Evolutionary conservation across 1,140 invertebrate species (phyloP), one percentile per base, ranked within the genome.

Genomic region (Zaprionus ornatus): DNA sequence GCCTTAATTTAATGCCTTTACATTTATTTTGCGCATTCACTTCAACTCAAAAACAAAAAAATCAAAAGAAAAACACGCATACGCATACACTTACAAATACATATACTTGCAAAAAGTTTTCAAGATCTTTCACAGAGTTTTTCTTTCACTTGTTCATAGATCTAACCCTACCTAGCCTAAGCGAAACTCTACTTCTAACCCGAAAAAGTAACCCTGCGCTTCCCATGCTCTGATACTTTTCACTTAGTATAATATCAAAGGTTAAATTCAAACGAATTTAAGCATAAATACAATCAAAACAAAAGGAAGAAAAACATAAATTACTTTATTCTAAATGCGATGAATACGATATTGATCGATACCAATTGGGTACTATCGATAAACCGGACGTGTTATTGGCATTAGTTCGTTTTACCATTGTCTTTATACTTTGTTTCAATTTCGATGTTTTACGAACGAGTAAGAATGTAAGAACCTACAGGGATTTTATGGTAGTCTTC

Each of bases 401-500:
- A 27, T 40, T 19, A 17, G 35, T 29, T 42, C 35, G 13, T 29
- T 66, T 50, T 21, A 50, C 13, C 23, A 5, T 50, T 64, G 42
- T 61, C 29, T 25, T 35, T 55, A 7, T 55, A 4, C n/a, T 73
- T 60, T 54, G 27, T 55, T 57, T 29, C n/a, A n/a, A 45, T 45
- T 45, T 45, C 40, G 40, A 45, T 45, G 40, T 45, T 37, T 70
- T 45, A 62, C 56, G 10, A 64, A 70, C 40, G 32, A 50, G 32
- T 62, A 63, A 57, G 37, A 57, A 37, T 40, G 55, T 83, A 80
- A 70, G 71, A 88, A 85, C 83, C 81, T 92, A 92, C 91, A 92
- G 91, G 91, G 91, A 92, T 92, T 92, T 92, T 92, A 91, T 71
- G 82, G 91, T 92, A 92, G 91, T 70, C 73, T 77, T 88, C 74